Evolutionary conservation across 2,888 invertebrate genomes (phyloP), one percentile per base, ranked within the genome.

Genomic region (Dryobotodes eremita): DNA sequence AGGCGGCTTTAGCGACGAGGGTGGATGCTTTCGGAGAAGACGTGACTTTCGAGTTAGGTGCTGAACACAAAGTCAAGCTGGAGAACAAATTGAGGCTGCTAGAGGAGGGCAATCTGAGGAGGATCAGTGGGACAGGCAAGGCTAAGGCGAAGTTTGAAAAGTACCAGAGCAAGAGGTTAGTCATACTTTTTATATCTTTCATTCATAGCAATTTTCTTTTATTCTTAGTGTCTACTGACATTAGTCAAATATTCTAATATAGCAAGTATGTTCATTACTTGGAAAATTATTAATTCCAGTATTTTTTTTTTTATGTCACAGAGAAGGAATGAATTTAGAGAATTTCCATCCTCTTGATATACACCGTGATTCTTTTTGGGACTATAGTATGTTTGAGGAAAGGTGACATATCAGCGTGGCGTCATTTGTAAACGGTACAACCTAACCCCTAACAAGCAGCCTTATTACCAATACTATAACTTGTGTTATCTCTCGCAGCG

Each of bases 11-110:
- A 55, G 99, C 99, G 0, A 98, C 99, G 0, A 98, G 99, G 89
- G 98, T 99, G 0, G 99, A 99, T 95, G 99, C 99, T 0, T 97
- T 99, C 36, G 99, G 99, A 0, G 99, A 99, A 93, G 99, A 99
- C 62, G 97, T 97, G 0, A 97, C 96, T 0, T 98, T 98, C 89
- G 98, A 99, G 84, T 95, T 99, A 48, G 99, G 99, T 8, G 98
- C 98, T 1, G 98, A 98, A 90, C 99, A 99, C 92, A 98, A 98
- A 92, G 99, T 98, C 0, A 99, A 98, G 93, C 94, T 99, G 77
- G 99, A 99, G 94, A 97, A 97, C 3, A 97, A 98, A 77, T 93
- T 99, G 73, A 95, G 98, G 85, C 91, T 99, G 83, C 97, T 99
- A 66, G 99, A 99, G 93, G 99, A 99, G 92, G 99, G 99, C 0